Conservation (phyloP, 2,797 vertebrate species). For the Craterocephalus amniculus region DNA sequence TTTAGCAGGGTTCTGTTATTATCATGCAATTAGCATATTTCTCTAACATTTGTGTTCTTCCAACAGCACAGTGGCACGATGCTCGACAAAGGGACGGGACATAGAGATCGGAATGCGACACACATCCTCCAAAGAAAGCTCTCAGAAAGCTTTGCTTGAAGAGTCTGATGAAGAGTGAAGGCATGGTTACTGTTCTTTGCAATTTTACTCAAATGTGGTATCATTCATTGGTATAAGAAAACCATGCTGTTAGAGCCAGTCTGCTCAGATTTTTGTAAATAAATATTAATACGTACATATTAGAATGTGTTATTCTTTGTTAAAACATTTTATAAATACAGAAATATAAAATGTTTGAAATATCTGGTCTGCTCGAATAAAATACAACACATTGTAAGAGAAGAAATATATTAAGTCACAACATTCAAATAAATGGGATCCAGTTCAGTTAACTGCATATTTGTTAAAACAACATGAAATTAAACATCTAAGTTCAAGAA, state of each 20-base stretch:
- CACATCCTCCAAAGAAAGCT: slow-evolving; percentile 53
- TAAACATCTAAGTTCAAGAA: not conserved
- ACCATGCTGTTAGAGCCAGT: not conserved
- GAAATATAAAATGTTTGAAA: not conserved
- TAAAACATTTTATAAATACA: not conserved
- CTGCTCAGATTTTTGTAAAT: slow-evolving; percentile 19
- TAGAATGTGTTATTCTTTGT: not conserved
- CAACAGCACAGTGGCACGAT: slow-evolving; percentile 78
- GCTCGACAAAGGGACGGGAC: slow-evolving; percentile 52
- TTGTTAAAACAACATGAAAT: not conserved
- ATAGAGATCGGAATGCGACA: slow-evolving; percentile 85
- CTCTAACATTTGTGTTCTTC: not conserved
- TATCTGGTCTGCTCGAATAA: not conserved
- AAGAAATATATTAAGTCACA: slow-evolving; percentile 34
- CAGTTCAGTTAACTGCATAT: not conserved
- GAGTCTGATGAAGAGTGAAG: slow-evolving; percentile 91
- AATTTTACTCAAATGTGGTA: slow-evolving; percentile 6
- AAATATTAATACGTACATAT: not conserved
- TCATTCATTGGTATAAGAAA: slow-evolving; percentile 7
- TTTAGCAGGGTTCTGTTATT: not conserved
- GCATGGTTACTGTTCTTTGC: not conserved
- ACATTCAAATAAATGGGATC: slow-evolving; percentile 20
- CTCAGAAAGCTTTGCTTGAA: slow-evolving; percentile 85
- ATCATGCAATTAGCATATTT: not conserved
- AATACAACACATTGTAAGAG: not conserved